Conservation (phyloP, 2,888 invertebrate species). For the Thumatha senex region DNA sequence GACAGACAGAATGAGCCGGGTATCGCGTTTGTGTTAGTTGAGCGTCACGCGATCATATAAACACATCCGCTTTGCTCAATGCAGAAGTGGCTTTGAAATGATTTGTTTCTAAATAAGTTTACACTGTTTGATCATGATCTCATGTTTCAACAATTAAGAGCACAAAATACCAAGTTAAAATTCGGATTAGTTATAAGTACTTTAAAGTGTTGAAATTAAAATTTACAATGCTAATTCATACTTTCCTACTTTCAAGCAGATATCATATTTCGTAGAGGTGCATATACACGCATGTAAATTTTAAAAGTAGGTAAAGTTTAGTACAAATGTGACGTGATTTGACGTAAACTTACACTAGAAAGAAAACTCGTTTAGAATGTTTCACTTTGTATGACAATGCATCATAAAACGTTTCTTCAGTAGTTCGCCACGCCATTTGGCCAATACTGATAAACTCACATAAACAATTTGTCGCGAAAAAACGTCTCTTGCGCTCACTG, state of each 20-base stretch:
- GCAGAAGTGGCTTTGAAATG: slow-evolving; percentile 3
- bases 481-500: slow-evolving; percentile 15
- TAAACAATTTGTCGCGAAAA: slow-evolving; percentile 12
- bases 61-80: slow-evolving; percentile 20
- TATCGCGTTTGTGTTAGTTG: slow-evolving; percentile 23
- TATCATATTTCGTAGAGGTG: too few relatives aligned
- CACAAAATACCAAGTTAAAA: neutral
- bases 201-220: too few relatives aligned
- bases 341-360: slow-evolving; percentile 32
- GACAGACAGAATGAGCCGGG: slow-evolving; percentile 19
- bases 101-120: neutral
- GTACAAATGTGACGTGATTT: too few relatives aligned
- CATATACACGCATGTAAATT: too few relatives aligned
- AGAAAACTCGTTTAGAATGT: slow-evolving; percentile 37
- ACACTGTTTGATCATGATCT: neutral
- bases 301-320: too few relatives aligned
- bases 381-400: slow-evolving; percentile 37
- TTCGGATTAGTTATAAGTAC: too few relatives aligned
- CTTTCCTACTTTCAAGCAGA: too few relatives aligned
- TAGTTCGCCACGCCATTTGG: slow-evolving; percentile 32
- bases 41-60: slow-evolving; percentile 36
- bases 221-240: too few relatives aligned
- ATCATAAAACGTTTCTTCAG: slow-evolving; percentile 36
- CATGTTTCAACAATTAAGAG: neutral
- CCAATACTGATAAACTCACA: slow-evolving; percentile 15